Evolutionary conservation across 2,113 vertebrate species (phyloP).

Genomic region (Apteryx mantelli): DNA sequence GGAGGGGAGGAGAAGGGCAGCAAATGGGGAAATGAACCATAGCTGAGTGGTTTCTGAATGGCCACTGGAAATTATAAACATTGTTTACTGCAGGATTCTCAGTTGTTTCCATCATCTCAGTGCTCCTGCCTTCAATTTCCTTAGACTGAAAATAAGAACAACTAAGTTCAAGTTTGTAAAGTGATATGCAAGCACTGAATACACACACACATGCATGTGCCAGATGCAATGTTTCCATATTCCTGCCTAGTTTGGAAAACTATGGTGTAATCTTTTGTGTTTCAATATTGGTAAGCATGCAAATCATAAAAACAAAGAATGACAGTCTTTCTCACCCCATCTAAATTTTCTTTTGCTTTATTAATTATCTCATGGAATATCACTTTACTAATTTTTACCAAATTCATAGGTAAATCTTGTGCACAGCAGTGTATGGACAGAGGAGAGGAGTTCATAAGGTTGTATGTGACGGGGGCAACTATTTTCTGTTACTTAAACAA

Average conservation of each 20-base stretch:
- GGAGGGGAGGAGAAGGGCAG: not conserved
- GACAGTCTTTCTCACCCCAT: not conserved
- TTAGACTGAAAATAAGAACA: not conserved
- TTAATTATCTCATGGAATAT: not conserved
- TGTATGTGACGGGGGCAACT: not conserved
- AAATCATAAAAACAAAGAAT: not conserved
- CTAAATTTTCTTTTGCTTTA: not conserved
- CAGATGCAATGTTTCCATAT: not conserved
- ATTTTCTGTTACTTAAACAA: not conserved
- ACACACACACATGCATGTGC: rapidly evolving
- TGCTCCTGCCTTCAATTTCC: not conserved
- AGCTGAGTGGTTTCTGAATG: not conserved
- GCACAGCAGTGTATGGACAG: not conserved
- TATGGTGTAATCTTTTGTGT: rapidly evolving
- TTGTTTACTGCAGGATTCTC: not conserved
- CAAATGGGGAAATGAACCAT: not conserved
- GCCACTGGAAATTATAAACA: not conserved
- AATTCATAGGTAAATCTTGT: not conserved
- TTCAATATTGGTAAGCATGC: not conserved
- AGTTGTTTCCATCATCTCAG: not conserved
- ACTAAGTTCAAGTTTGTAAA: not conserved
- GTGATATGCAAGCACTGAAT: not conserved
- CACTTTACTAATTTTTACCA: not conserved
- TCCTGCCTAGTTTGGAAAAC: not conserved
- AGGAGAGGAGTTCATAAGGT: not conserved